Percentiles rank a stretch among this genome's conserved stretches.
These are phyloP conservation scores for Circaetus gallicus DNA, from an alignment of 2,113 vertebrate species.

Conservation along the genomic window DNA sequence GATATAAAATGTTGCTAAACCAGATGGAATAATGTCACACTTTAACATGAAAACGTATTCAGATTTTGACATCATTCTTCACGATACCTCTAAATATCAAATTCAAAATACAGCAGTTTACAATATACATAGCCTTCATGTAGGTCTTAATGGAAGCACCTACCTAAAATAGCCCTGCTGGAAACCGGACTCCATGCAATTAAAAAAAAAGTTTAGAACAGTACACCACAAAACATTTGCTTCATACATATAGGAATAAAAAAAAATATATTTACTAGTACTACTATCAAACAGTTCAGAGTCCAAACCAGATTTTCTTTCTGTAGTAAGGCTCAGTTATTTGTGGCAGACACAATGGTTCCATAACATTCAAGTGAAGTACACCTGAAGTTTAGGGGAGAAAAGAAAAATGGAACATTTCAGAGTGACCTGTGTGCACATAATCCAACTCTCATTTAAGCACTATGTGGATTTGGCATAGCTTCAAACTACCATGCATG, in stretches of 20 bases:
- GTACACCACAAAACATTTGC: not conserved
- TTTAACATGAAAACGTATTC: conserved; percentile 16
- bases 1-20: conserved; percentile 49
- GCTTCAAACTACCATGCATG: not conserved
- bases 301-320: not conserved
- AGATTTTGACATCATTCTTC: conserved; percentile 6
- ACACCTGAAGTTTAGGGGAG: not conserved
- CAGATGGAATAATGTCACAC: conserved; percentile 18
- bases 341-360: not conserved
- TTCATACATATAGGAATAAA: not conserved
- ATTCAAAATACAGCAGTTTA: not conserved
- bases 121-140: not conserved
- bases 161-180: not conserved
- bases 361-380: not conserved
- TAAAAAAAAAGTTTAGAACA: not conserved
- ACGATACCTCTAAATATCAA: not conserved
- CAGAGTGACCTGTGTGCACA: not conserved
- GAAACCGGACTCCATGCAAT: not conserved
- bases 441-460: not conserved
- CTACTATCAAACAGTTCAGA: not conserved
- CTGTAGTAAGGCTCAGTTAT: not conserved
- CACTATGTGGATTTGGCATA: not conserved
- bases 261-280: not conserved
- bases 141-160: not conserved
- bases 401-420: not conserved